These are phyloP conservation scores for Lota lota DNA, from an alignment of 2,113 vertebrate species.

Conservation along the genomic window DNA sequence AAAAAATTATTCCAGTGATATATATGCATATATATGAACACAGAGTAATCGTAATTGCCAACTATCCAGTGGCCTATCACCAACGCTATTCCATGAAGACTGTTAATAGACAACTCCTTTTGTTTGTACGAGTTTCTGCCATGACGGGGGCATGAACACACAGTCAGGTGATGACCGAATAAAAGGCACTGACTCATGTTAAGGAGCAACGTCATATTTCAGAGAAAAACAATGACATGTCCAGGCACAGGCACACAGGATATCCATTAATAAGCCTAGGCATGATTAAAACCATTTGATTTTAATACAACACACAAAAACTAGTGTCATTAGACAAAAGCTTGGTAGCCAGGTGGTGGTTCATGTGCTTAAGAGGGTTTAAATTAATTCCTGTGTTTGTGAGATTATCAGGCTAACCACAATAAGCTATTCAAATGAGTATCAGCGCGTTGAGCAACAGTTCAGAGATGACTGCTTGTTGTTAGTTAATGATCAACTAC, in stretches of 20 bases:
- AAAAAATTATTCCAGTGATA: too few relatives aligned
- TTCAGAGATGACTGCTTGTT: conserved; percentile 6
- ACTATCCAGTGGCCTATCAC: not conserved
- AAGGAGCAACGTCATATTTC: not conserved
- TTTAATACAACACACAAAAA: too few relatives aligned
- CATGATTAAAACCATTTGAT: too few relatives aligned
- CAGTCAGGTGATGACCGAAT: not conserved
- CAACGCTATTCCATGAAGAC: not conserved
- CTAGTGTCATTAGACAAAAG: too few relatives aligned
- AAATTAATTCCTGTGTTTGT: too few relatives aligned
- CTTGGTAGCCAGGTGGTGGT: too few relatives aligned
- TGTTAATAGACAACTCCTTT: not conserved
- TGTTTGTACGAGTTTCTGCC: not conserved
- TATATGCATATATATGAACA: too few relatives aligned
- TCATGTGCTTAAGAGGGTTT: too few relatives aligned
- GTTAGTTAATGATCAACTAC: conserved; percentile 38
- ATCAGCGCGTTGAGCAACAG: not conserved
- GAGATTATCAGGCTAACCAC: too few relatives aligned
- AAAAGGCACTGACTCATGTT: conserved; percentile 5
- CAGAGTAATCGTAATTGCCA: not conserved
- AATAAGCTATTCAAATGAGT: not conserved
- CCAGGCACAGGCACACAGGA: too few relatives aligned
- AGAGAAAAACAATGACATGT: too few relatives aligned
- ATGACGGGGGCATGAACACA: not conserved
- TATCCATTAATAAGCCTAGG: too few relatives aligned